phyloP scores from a whole-genome alignment of 2,888 invertebrate genomes.

The Ornithoptera priamus region DNA sequence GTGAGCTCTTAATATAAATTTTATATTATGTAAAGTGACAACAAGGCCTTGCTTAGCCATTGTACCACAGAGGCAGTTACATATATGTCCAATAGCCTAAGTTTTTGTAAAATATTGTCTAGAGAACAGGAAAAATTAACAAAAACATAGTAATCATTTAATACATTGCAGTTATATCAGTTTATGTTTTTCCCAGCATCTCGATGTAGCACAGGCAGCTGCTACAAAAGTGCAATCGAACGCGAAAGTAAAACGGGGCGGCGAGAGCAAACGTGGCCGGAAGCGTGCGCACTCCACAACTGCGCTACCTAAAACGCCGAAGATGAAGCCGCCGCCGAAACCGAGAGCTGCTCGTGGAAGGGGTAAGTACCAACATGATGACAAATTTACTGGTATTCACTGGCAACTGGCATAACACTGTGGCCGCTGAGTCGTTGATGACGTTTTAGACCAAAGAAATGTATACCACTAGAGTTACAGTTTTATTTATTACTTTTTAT shows the following conservation, averaged over 20 bases:
- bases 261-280: conserved; percentile 58
- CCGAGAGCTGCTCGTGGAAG: conserved; percentile 52
- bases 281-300: conserved; percentile 64
- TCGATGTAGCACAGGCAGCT: neutral
- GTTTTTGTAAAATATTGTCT: no score
- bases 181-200: neutral
- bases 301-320: conserved; percentile 47
- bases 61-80: no score
- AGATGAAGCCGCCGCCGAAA: conserved; percentile 46
- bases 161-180: neutral
- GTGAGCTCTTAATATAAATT: no score
- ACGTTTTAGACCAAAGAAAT: neutral
- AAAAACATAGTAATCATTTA: no score
- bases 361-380: conserved; percentile 44
- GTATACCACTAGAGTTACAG: neutral
- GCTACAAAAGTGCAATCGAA: conserved; percentile 31
- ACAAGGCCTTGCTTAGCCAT: no score
- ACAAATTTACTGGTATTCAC: neutral
- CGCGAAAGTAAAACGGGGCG: conserved; percentile 42
- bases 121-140: no score
- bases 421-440: conserved; percentile 5
- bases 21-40: no score
- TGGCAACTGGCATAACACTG: conserved; percentile 4
- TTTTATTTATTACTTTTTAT: neutral
- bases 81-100: no score